Conservation (phyloP, 2,888 invertebrate species). For the Mimas tiliae region DNA sequence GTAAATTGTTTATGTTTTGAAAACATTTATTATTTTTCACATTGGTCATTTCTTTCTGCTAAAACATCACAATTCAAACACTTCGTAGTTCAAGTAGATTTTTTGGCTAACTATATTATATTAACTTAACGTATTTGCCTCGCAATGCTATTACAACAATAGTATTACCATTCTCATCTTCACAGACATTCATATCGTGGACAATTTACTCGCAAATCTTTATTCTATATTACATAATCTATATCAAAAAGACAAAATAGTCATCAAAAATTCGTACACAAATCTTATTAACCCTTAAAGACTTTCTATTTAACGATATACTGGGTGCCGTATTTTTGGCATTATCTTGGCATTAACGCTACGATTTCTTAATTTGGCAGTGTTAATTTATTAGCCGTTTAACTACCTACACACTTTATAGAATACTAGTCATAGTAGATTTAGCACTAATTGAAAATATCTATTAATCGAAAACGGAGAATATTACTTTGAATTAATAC, state of each 20-base stretch:
- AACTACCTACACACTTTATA: constrained; percentile 24
- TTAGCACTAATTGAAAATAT: constrained; percentile 24
- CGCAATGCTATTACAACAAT: constrained; percentile 44
- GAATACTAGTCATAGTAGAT: constrained; percentile 13
- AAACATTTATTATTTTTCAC: constrained; percentile 82
- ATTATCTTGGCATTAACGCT: constrained; percentile 57
- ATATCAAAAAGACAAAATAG: constrained; percentile 73
- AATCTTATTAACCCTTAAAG: constrained; percentile 58
- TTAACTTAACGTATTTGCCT: constrained; percentile 44
- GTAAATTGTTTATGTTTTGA: constrained; percentile 63
- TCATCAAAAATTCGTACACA: constrained; percentile 80
- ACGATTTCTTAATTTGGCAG: constrained; percentile 77
- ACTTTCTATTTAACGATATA: constrained; percentile 56
- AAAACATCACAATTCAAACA: constrained; percentile 73
- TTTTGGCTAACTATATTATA: constrained; percentile 59
- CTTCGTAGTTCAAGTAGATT: constrained; percentile 50
- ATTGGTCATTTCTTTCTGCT: constrained; percentile 73
- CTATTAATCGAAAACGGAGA: constrained; percentile 12
- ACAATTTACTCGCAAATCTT: constrained; percentile 58
- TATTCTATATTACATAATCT: constrained; percentile 44
- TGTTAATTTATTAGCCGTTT: constrained; percentile 69
- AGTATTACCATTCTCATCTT: constrained; percentile 36
- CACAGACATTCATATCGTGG: constrained; percentile 51
- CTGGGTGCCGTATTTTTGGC: constrained; percentile 59
- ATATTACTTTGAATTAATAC: constrained; percentile 14